phyloP scores from a whole-genome alignment of 2,888 invertebrate species.

The Aleiodes alternator region DNA sequence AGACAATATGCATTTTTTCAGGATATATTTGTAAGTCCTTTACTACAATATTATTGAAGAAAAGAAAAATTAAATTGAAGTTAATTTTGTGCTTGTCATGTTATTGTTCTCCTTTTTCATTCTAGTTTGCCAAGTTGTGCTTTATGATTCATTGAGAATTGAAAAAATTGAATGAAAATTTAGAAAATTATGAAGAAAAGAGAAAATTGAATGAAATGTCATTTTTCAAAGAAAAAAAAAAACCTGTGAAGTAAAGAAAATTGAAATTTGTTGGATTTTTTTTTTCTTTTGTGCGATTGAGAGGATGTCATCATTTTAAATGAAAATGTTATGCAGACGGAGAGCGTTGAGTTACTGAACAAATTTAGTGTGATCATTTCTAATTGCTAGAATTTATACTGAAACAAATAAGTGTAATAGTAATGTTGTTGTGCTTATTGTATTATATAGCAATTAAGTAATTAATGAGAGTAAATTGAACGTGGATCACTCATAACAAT shows the following conservation, averaged over 20 bases:
- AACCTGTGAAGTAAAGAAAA: slow-evolving; percentile 20
- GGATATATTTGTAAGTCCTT: slow-evolving; percentile 9
- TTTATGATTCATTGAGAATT: neutral
- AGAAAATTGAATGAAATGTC: neutral
- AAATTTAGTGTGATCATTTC: slow-evolving; percentile 62
- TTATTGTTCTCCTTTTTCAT: neutral
- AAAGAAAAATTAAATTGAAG: neutral
- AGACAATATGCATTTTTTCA: slow-evolving; percentile 54
- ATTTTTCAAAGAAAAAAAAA: neutral
- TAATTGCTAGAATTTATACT: slow-evolving; percentile 50
- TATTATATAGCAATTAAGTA: slow-evolving; percentile 65
- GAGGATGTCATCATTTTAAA: neutral
- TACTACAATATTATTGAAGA: neutral
- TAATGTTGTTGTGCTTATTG: slow-evolving; percentile 72
- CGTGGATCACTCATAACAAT: slow-evolving; percentile 61
- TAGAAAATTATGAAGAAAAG: neutral
- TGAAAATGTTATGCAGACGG: neutral
- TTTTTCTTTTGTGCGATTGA: neutral
- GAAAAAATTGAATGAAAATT: neutral
- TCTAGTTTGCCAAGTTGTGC: neutral
- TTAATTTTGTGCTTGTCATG: neutral
- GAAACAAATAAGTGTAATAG: slow-evolving; percentile 68
- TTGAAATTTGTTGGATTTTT: slow-evolving; percentile 23
- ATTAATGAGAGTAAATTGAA: slow-evolving; percentile 60
- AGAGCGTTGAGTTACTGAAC: slow-evolving; percentile 53